phyloP scores from a whole-genome alignment of 2,888 invertebrate genomes.

The Hirtodrosophila confusa region DNA sequence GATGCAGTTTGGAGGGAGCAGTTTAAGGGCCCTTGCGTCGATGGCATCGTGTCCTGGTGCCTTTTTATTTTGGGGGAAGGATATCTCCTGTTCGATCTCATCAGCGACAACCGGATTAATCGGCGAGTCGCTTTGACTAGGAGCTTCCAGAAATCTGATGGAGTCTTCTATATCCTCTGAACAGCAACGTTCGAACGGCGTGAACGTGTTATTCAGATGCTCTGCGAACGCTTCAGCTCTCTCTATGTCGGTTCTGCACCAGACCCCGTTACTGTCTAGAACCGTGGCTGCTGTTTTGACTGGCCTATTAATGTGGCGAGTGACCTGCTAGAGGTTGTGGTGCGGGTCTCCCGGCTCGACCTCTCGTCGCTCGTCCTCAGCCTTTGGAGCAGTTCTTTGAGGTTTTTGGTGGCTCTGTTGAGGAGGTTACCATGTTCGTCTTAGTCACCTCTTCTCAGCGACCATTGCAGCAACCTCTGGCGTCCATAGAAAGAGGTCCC shows the following conservation, averaged over 20 bases:
- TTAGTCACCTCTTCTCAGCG: too few species aligned
- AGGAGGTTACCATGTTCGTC: too few species aligned
- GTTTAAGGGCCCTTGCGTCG: not conserved
- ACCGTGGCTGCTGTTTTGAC: not conserved
- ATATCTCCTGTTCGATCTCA: not conserved
- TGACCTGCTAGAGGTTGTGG: constrained; percentile 1
- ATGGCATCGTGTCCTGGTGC: not conserved
- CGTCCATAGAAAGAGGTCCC: too few species aligned
- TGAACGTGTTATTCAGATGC: not conserved
- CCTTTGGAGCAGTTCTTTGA: too few species aligned
- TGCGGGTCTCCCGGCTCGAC: not conserved
- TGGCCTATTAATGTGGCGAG: not conserved
- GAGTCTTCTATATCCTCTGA: too few species aligned
- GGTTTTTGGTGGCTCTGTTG: too few species aligned
- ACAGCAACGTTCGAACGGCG: not conserved
- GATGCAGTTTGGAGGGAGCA: not conserved
- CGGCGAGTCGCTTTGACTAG: too few species aligned
- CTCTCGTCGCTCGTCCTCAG: not conserved
- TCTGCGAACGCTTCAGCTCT: constrained; percentile 1
- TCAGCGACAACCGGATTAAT: not conserved
- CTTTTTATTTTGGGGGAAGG: not conserved
- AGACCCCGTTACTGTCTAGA: not conserved
- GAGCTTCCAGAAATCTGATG: too few species aligned
- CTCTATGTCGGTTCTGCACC: not conserved
- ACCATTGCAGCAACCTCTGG: too few species aligned